phyloP scores from a whole-genome alignment of 1,140 invertebrate genomes.

The Telenomus remus region DNA sequence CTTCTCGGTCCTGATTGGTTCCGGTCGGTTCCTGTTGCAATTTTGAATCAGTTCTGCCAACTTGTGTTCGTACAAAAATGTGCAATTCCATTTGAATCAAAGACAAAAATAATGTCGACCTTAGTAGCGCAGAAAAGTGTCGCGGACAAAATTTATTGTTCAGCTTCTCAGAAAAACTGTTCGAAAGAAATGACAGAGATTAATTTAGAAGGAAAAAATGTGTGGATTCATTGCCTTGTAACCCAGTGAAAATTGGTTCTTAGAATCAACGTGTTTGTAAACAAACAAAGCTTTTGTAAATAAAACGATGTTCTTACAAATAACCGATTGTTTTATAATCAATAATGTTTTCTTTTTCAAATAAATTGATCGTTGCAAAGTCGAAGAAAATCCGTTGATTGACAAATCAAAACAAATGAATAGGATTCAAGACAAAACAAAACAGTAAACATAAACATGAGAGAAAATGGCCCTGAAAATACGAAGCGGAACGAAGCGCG shows the following conservation, averaged over 20 bases:
- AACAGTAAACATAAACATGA: constrained; percentile 6
- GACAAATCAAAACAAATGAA: too few relatives aligned
- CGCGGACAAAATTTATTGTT: constrained; percentile 39
- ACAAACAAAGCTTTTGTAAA: constrained; percentile 22
- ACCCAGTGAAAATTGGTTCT: constrained; percentile 15
- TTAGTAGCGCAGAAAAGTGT: constrained; percentile 25
- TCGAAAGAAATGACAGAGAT: constrained; percentile 3
- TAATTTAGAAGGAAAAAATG: background rate
- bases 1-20: too few relatives aligned
- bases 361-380: too few relatives aligned
- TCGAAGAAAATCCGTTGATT: too few relatives aligned
- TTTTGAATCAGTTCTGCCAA: too few relatives aligned
- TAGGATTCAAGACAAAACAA: too few relatives aligned
- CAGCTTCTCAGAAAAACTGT: constrained; percentile 15
- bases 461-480: background rate
- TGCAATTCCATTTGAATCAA: constrained; percentile 33
- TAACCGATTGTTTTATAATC: too few relatives aligned
- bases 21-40: too few relatives aligned
- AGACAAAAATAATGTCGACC: constrained; percentile 53
- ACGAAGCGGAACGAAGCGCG: background rate
- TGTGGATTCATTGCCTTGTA: constrained; percentile 18
- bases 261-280: constrained; percentile 32
- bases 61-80: too few relatives aligned
- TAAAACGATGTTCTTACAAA: too few relatives aligned
- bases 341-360: too few relatives aligned